Conservation (phyloP, 2,888 invertebrate genomes). For the Drosophila birchii region DNA sequence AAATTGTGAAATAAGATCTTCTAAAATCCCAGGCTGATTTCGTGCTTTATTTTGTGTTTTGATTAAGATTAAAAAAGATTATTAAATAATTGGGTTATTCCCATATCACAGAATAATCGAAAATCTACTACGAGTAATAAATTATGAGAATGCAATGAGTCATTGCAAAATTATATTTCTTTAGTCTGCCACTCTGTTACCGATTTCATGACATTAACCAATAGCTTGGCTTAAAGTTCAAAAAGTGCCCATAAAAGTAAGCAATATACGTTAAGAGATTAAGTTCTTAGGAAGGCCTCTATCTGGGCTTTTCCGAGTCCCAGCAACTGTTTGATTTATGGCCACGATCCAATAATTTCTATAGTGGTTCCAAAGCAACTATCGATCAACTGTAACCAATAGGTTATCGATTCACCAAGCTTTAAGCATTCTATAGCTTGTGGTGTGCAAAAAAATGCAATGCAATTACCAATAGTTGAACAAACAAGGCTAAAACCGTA, state of each 20-base stretch:
- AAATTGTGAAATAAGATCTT: not conserved
- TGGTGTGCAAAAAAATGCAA: slow-evolving; percentile 4
- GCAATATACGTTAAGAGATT: slow-evolving; percentile 14
- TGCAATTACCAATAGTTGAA: not conserved
- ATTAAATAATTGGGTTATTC: slow-evolving; percentile 4
- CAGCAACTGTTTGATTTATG: slow-evolving; percentile 24
- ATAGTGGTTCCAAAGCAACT: slow-evolving; percentile 5
- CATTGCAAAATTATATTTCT: not conserved
- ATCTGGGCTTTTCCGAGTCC: slow-evolving; percentile 21
- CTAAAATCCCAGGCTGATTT: not conserved
- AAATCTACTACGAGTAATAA: not conserved
- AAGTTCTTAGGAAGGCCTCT: slow-evolving; percentile 21
- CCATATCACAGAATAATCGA: not conserved
- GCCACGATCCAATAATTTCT: not conserved
- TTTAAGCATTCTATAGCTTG: slow-evolving; percentile 8
- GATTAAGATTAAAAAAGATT: not conserved
- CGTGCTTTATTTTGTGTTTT: not conserved
- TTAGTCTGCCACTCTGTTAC: not conserved
- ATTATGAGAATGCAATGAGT: not conserved
- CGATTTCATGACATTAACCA: slow-evolving; percentile 3
- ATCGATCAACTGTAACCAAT: slow-evolving; percentile 15
- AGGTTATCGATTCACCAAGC: slow-evolving; percentile 13
- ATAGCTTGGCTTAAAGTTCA: slow-evolving; percentile 11
- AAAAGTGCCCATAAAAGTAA: slow-evolving; percentile 1
- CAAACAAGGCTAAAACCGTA: slow-evolving; percentile 1